Conservation (phyloP, 2,113 vertebrate genomes). For the Suncus etruscus region DNA sequence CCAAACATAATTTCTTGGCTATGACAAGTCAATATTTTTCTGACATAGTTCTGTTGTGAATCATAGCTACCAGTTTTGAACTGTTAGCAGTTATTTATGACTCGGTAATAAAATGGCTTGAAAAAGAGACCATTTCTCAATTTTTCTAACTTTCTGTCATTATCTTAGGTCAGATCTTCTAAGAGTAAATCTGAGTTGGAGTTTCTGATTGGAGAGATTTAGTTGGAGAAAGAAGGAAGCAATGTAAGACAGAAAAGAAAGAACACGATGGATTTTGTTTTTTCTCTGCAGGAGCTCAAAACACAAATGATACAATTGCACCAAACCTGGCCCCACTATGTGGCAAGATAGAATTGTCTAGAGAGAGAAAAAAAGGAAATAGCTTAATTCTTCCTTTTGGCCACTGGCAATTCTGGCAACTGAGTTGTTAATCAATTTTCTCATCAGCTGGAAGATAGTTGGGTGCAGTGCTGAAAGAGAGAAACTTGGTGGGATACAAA, state of each 20-base stretch:
- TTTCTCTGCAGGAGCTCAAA: background rate
- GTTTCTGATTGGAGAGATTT: constrained; percentile 13
- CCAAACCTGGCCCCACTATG: background rate
- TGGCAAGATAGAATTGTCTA: background rate
- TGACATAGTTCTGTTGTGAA: constrained; percentile 55
- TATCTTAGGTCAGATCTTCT: constrained; percentile 17
- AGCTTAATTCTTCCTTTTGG: background rate
- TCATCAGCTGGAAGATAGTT: background rate
- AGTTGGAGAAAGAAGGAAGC: background rate
- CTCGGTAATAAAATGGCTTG: constrained; percentile 50
- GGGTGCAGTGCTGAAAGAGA: background rate
- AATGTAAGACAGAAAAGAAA: background rate
- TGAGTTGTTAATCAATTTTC: background rate
- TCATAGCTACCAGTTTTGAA: constrained; percentile 52
- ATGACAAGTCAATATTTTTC: constrained; percentile 41
- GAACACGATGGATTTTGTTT: background rate
- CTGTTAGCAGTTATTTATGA: constrained; percentile 53
- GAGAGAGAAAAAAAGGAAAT: background rate
- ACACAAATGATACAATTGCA: background rate
- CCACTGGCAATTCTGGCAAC: background rate
- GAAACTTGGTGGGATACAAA: background rate
- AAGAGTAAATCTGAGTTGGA: constrained; percentile 40
- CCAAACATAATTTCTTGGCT: constrained; percentile 51
- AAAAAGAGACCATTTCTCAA: constrained; percentile 60
- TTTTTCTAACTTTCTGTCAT: constrained; percentile 30